Conservation (phyloP, 2,797 vertebrate genomes). For the Phyllotis vaccarum region DNA sequence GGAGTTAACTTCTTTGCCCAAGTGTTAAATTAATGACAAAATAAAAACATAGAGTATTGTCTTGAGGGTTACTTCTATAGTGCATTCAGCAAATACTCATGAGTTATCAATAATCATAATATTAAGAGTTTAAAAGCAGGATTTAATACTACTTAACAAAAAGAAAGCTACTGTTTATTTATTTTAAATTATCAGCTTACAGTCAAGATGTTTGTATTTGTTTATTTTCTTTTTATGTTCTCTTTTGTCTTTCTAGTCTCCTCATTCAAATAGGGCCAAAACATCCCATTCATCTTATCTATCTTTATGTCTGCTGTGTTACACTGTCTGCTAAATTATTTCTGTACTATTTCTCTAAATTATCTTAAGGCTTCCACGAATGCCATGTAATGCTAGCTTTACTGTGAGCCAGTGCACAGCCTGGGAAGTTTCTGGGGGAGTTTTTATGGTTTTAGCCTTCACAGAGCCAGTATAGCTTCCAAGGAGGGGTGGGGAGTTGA, state of each 20-base stretch:
- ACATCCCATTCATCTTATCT: slow-evolving; percentile 42
- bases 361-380: slow-evolving; percentile 17
- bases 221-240: background rate
- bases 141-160: background rate
- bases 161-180: background rate
- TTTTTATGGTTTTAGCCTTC: background rate
- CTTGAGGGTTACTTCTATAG: background rate
- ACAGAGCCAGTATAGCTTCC: background rate
- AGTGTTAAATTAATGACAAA: background rate
- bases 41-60: background rate
- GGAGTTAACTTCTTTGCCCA: background rate
- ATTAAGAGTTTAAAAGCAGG: background rate
- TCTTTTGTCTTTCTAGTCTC: background rate
- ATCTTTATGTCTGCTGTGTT: slow-evolving; percentile 33
- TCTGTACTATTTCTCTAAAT: slow-evolving; percentile 64
- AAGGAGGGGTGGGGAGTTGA: background rate
- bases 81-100: background rate
- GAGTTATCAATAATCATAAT: background rate
- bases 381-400: background rate
- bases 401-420: background rate
- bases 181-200: slow-evolving; percentile 11
- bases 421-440: background rate
- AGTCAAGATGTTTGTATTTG: background rate
- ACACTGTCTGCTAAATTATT: slow-evolving; percentile 73
- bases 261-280: slow-evolving; percentile 28